phyloP scores from a whole-genome alignment of 2,113 vertebrate species.

The Gobio gobio region DNA sequence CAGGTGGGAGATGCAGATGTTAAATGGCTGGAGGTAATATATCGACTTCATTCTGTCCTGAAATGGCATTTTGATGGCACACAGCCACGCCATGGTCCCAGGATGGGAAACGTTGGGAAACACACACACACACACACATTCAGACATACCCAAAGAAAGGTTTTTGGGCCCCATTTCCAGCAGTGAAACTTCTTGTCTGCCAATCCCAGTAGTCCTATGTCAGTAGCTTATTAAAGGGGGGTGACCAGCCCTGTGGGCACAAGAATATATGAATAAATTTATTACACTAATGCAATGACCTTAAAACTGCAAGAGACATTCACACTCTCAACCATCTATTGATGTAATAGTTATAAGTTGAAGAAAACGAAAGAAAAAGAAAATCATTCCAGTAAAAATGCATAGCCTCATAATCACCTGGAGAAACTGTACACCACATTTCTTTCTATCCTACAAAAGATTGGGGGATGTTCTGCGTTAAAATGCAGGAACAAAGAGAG shows the following conservation, averaged over 20 bases:
- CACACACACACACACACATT: slow-evolving; percentile 39
- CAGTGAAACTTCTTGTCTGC: slow-evolving; percentile 59
- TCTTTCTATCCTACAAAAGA: not conserved
- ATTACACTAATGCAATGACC: slow-evolving; percentile 72
- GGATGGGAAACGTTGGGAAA: not conserved
- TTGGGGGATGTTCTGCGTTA: not conserved
- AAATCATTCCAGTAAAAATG: not conserved
- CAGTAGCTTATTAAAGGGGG: slow-evolving; percentile 69
- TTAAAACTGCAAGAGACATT: slow-evolving; percentile 70
- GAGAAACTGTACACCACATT: not conserved
- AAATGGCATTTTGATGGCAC: slow-evolving; percentile 53
- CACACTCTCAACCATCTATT: slow-evolving; percentile 61
- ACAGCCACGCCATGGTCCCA: slow-evolving; percentile 48
- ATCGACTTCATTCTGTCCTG: slow-evolving; percentile 55
- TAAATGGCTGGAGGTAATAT: slow-evolving; percentile 63
- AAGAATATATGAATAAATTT: slow-evolving; percentile 74
- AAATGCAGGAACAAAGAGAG: not conserved
- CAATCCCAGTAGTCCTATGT: slow-evolving; percentile 67
- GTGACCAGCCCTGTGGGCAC: slow-evolving; percentile 48
- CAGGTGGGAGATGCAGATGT: slow-evolving; percentile 48
- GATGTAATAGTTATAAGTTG: slow-evolving; percentile 37
- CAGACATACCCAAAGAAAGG: slow-evolving; percentile 44
- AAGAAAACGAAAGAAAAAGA: not conserved
- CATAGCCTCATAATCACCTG: not conserved
- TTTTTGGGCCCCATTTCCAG: slow-evolving; percentile 63